Evolutionary conservation across 2,797 vertebrate genomes (phyloP), one percentile per base, ranked within the genome.

Genomic region (Microctenopoma lineatum): DNA sequence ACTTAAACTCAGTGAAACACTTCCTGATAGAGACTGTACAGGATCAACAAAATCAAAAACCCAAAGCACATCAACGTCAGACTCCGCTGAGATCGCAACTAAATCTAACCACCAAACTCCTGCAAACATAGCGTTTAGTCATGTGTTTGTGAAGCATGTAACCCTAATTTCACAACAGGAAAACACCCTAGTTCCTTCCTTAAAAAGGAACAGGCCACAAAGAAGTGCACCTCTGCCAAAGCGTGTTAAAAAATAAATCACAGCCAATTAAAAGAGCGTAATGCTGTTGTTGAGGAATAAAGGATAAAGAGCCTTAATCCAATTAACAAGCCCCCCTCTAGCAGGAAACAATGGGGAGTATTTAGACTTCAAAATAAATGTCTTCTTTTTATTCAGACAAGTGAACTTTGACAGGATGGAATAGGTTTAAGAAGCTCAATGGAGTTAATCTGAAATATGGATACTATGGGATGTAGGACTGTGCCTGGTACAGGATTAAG

Each of bases 81-180:
- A 55, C 45, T 46, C 38, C 7, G 18, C n/a, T 47, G 21, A 59
- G 34, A 61, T 25, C 2, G 14, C 27, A 27, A 32, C 16, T 29
- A 59, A 73, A 34, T 8, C 45, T 27, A 15, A n/a, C 34, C 5
- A 27, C 9, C 12, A 39, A 41, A 62, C 3, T 29, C 1, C 27
- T 42, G 25, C 38, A 52, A 12, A 13, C 18, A n/a, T 15, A 11
- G 27, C 3, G 18, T 41, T 41, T 60, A 45, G 50, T 41, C 39
- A 53, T 59, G 29, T 12, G 51, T 39, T 3, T 59, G 53, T 16
- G 50, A 50, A 54, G 60, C 62, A 68, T 18, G 58, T 21, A 80
- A 63, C 55, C 26, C 13, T 21, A 47, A 74, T 91, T 91, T 87
- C 86, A 68, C 77, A 92, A 91, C 84, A 87, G 84, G 84, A 89